Evolutionary conservation across 2,113 vertebrate species (phyloP).

Genomic region (Ahaetulla prasina): DNA sequence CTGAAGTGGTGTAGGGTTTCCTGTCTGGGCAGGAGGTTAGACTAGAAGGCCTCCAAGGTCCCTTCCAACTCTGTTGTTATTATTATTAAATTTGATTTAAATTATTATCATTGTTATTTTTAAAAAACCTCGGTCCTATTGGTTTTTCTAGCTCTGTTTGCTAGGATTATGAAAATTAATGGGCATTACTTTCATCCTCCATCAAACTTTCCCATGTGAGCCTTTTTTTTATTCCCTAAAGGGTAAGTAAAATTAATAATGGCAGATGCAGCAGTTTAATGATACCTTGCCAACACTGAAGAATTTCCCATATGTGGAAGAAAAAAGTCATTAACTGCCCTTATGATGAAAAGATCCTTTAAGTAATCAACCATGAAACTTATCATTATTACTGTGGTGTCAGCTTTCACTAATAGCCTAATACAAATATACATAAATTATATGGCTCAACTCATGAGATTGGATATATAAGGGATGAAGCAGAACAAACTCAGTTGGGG

Average conservation of each 20-base stretch:
- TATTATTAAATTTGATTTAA: neutral
- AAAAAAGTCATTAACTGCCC: conserved; percentile 45
- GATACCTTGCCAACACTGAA: conserved; percentile 47
- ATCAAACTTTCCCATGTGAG: conserved; percentile 43
- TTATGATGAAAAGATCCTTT: neutral
- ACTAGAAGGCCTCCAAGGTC: no score
- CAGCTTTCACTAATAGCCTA: neutral
- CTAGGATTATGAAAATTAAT: conserved; percentile 30
- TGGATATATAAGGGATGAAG: neutral
- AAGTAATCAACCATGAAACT: neutral
- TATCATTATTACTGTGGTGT: neutral
- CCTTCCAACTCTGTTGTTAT: no score
- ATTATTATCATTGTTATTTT: neutral
- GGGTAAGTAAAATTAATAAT: conserved; percentile 47
- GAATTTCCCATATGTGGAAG: conserved; percentile 31
- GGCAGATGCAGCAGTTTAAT: conserved; percentile 49
- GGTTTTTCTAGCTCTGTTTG: conserved; percentile 21
- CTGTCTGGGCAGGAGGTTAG: no score
- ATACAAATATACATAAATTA: neutral
- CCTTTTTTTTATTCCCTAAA: conserved; percentile 46
- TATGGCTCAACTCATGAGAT: neutral
- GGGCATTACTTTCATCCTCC: conserved; percentile 21
- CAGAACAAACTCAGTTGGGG: neutral
- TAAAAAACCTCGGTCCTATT: neutral
- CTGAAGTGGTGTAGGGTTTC: no score